Percentiles rank a stretch among this genome's conserved stretches.
These are phyloP conservation scores for Apomyelois bistriatella DNA, from an alignment of 2,888 invertebrate species.

Conservation along the genomic window DNA sequence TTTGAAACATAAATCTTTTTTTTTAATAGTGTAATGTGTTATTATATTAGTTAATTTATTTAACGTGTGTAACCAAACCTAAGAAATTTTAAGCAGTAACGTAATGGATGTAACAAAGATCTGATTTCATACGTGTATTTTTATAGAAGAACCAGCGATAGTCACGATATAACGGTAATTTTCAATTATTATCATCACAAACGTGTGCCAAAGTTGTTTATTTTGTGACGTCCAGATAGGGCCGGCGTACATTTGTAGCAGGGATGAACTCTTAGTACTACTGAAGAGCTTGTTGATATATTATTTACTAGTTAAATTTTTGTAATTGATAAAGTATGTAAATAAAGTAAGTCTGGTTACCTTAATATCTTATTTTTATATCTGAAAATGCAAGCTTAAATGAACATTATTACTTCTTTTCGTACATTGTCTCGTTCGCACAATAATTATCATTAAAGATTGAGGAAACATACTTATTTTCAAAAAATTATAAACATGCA, in stretches of 20 bases:
- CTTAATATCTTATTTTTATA: too few species aligned
- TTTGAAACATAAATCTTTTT: neutral
- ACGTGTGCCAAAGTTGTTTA: constrained; percentile 10
- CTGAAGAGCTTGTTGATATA: neutral
- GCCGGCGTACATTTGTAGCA: neutral
- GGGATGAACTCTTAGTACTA: neutral
- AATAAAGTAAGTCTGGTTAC: too few species aligned
- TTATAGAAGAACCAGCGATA: constrained; percentile 5
- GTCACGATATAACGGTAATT: constrained; percentile 5
- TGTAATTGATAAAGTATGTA: too few species aligned
- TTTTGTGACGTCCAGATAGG: neutral
- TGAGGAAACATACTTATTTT: too few species aligned
- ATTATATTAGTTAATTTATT: neutral
- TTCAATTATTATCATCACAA: neutral
- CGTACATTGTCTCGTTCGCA: too few species aligned
- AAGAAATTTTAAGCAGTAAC: neutral
- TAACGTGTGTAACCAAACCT: neutral
- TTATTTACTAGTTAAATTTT: too few species aligned
- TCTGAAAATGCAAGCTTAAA: too few species aligned
- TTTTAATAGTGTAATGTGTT: too few species aligned
- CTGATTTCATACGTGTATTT: constrained; percentile 10
- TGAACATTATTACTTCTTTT: too few species aligned
- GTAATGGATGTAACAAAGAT: constrained; percentile 2
- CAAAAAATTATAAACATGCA: too few species aligned
- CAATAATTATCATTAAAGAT: too few species aligned